phyloP scores from a whole-genome alignment of 2,888 invertebrate genomes.

The Trichopria drosophilae region DNA sequence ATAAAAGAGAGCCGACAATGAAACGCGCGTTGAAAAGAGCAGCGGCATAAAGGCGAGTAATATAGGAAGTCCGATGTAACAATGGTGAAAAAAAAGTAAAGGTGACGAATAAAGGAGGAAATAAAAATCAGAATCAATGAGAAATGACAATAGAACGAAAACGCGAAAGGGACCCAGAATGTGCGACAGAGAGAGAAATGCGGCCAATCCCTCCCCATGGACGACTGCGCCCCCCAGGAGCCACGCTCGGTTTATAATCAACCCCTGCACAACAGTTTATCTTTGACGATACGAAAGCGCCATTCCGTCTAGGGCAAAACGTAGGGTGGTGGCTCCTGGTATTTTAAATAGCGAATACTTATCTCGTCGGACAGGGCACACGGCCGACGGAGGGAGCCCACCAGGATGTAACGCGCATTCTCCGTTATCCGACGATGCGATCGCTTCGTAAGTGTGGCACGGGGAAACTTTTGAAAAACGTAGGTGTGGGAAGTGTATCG shows the following conservation, averaged over 20 bases:
- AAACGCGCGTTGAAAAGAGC: too few relatives aligned
- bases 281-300: slow-evolving; percentile 42
- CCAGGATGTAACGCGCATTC: slow-evolving; percentile 32
- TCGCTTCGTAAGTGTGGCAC: too few relatives aligned
- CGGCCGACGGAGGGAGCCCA: slow-evolving; percentile 22
- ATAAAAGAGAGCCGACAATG: too few relatives aligned
- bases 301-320: slow-evolving; percentile 17
- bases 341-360: slow-evolving; percentile 57
- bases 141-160: too few relatives aligned
- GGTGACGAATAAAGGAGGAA: too few relatives aligned
- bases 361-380: slow-evolving; percentile 34
- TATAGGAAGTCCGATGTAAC: too few relatives aligned
- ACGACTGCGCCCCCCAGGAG: slow-evolving; percentile 16
- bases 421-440: slow-evolving; percentile 20
- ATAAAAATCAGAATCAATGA: too few relatives aligned
- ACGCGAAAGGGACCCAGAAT: not conserved
- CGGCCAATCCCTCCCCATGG: slow-evolving; percentile 37
- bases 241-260: slow-evolving; percentile 52
- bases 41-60: too few relatives aligned
- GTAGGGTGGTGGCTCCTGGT: slow-evolving; percentile 46
- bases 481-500: too few relatives aligned
- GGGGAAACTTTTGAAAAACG: too few relatives aligned
- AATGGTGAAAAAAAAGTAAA: too few relatives aligned
- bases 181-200: slow-evolving; percentile 7
- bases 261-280: slow-evolving; percentile 54